Conservation (phyloP, 2,797 vertebrate species). For the Gobionotothen gibberifrons region DNA sequence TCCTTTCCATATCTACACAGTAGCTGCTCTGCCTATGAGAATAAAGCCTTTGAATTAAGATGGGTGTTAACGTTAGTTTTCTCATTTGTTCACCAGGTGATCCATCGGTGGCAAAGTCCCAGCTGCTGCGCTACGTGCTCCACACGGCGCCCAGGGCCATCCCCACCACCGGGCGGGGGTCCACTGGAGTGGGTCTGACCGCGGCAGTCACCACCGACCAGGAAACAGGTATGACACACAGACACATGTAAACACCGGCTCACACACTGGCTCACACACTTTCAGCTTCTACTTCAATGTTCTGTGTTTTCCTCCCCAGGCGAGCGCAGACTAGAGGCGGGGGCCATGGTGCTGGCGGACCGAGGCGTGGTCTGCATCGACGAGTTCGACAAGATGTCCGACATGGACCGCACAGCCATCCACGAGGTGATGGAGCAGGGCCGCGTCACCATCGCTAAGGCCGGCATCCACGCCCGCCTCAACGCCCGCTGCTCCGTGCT, state of each 20-base stretch:
- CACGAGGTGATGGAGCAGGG: constrained; percentile 99
- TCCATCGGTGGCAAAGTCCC: constrained; percentile 97
- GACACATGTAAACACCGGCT: background rate
- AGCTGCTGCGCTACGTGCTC: constrained; percentile 94
- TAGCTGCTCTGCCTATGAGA: too few species aligned
- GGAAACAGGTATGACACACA: constrained; percentile 89
- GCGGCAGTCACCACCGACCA: constrained; percentile 97
- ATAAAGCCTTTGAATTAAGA: too few species aligned
- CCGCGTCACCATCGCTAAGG: constrained; percentile 96
- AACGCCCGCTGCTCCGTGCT: constrained; percentile 98
- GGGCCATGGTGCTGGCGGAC: constrained; percentile 97
- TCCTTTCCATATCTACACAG: too few species aligned
- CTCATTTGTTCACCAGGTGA: constrained; percentile 86
- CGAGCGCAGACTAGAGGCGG: constrained; percentile 93
- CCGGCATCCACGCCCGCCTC: constrained; percentile 95
- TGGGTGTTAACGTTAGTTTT: background rate
- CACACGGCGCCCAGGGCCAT: constrained; percentile 94
- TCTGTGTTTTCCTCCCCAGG: constrained; percentile 75
- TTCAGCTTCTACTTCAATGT: fast-evolving
- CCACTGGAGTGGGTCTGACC: constrained; percentile 94
- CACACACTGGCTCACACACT: too few species aligned
- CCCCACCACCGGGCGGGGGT: constrained; percentile 94
- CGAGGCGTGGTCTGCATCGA: constrained; percentile 97
- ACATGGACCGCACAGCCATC: constrained; percentile 97
- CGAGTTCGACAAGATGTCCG: constrained; percentile 99